Conservation (phyloP, 2,888 invertebrate species). For the Agonopterix alstromeriana region DNA sequence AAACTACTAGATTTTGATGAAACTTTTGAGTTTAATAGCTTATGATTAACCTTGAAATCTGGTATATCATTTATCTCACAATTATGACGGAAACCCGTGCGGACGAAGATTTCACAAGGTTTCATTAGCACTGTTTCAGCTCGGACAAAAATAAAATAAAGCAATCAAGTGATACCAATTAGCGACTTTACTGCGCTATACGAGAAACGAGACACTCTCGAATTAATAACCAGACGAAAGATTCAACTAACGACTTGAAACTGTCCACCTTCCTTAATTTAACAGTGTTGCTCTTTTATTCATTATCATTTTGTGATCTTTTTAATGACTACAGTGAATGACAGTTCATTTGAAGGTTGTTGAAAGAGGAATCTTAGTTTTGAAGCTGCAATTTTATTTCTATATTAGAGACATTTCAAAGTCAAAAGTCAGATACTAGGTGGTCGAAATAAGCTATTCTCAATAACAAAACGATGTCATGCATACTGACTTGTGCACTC, state of each 20-base stretch:
- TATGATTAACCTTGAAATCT: no score
- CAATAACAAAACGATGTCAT: no score
- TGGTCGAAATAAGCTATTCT: no score
- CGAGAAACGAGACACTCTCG: constrained; percentile 31
- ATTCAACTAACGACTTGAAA: constrained; percentile 36
- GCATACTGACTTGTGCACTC: no score
- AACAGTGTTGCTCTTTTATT: constrained; percentile 27
- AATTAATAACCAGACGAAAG: constrained; percentile 40
- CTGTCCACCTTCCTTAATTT: constrained; percentile 50
- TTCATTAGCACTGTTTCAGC: neutral
- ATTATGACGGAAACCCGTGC: no score
- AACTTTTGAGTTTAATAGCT: no score
- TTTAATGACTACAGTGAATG: constrained; percentile 1
- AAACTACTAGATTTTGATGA: no score
- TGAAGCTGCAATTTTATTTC: neutral
- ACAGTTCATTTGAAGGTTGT: neutral
- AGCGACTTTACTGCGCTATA: constrained; percentile 19
- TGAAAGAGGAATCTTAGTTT: neutral
- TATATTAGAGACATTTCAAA: neutral
- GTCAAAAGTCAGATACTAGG: no score
- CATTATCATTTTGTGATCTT: constrained; percentile 15
- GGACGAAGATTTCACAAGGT: no score
- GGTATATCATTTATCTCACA: no score
- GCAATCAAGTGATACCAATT: constrained; percentile 25
- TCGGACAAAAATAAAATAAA: neutral